Evolutionary conservation across 2,888 invertebrate genomes (phyloP).

Genomic region (Oscheius sp.): DNA sequence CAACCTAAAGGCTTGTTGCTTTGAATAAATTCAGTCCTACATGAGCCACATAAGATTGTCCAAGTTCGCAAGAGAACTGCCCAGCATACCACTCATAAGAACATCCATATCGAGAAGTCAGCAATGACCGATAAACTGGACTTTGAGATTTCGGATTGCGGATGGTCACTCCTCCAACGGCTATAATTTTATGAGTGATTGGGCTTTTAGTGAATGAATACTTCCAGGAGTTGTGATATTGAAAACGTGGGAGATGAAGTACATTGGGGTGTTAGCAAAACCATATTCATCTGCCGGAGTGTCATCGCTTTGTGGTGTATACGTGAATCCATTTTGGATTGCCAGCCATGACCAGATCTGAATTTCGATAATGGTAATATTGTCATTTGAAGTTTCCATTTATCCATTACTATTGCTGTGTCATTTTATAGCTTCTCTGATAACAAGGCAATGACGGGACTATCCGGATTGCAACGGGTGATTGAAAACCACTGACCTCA

Average conservation of each 20-base stretch:
- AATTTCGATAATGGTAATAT: not conserved
- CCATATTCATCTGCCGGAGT: conserved; percentile 47
- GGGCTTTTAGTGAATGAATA: conserved; percentile 17
- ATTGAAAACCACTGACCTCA: conserved; percentile 40
- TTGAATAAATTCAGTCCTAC: conserved; percentile 14
- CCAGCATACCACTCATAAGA: conserved; percentile 63
- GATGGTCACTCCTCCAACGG: conserved; percentile 52
- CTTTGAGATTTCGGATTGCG: conserved; percentile 41
- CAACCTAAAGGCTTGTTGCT: conserved; percentile 9
- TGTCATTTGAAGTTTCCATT: not conserved
- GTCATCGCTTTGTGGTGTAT: conserved; percentile 48
- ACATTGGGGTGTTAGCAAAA: conserved; percentile 46
- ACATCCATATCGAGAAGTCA: conserved; percentile 56
- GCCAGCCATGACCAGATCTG: conserved; percentile 32
- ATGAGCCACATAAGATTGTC: conserved; percentile 44
- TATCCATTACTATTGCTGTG: not conserved
- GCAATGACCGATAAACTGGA: conserved; percentile 46
- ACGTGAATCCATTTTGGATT: conserved; percentile 45
- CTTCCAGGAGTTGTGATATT: conserved; percentile 47
- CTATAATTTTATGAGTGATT: conserved; percentile 32
- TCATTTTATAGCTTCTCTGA: conserved; percentile 32
- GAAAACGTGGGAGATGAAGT: conserved; percentile 54
- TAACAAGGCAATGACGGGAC: conserved; percentile 20
- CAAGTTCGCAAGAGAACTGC: conserved; percentile 51
- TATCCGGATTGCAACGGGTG: not conserved